Evolutionary conservation across 2,888 invertebrate genomes (phyloP).

Genomic region (Melipona bicolor): DNA sequence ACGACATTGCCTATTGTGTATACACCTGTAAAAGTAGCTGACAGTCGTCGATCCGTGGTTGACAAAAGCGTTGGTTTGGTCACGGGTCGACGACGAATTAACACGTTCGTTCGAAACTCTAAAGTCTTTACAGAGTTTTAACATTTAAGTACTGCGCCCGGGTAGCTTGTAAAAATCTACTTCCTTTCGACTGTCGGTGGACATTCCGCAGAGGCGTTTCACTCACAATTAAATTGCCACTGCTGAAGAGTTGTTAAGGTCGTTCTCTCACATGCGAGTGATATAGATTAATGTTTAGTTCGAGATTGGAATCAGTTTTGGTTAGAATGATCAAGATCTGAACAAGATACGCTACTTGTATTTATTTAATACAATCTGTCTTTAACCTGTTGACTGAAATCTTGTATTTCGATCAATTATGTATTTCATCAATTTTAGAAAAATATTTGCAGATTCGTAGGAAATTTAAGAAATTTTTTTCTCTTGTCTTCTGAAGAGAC

Average conservation of each 20-base stretch:
- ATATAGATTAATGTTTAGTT: not conserved
- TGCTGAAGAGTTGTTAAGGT: not conserved
- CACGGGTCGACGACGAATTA: constrained; percentile 20
- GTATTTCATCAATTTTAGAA: too few species aligned
- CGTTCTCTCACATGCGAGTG: constrained; percentile 6
- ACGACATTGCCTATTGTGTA: constrained; percentile 58
- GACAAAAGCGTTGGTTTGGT: not conserved
- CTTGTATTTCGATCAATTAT: not conserved
- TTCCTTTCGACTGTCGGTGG: constrained; percentile 4
- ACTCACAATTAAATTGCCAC: not conserved
- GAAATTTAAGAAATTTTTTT: too few species aligned
- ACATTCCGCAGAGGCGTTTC: not conserved
- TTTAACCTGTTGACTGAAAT: not conserved
- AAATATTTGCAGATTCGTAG: too few species aligned
- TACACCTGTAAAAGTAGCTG: constrained; percentile 41
- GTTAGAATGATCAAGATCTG: constrained; percentile 2
- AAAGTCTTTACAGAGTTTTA: constrained; percentile 39
- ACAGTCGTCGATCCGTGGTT: constrained; percentile 25
- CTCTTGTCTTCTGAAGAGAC: too few species aligned
- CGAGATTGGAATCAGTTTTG: not conserved
- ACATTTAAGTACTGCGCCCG: constrained; percentile 37
- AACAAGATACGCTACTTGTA: not conserved
- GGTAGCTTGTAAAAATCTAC: constrained; percentile 21
- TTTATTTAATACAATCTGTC: not conserved
- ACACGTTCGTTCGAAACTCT: constrained; percentile 39